Base-by-base conservation (phyloP, 2,888 invertebrate genomes). In the Zeuzera pyrina region DNA sequence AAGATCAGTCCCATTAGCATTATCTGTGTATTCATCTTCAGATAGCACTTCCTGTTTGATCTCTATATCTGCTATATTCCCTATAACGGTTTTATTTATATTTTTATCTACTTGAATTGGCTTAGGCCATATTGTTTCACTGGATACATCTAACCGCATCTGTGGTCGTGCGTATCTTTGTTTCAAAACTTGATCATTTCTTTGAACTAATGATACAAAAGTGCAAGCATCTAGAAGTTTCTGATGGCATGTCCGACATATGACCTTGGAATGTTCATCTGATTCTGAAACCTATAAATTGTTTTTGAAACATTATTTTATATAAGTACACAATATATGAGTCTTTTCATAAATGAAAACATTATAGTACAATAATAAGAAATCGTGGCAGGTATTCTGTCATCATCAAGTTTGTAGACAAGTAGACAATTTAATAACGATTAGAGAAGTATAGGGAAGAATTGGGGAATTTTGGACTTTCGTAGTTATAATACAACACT, bases 1-100 rank as follows among this genome's bases (percentile, higher is more conserved):
- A 6, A 45, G 27, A 37, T 46, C 42, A 3, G 14, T 8, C 3
- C 41, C 47, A 8, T 3, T 15, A 28, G 6, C 15, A 8, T 3
- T 0, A 28, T 28, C 28, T 15, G 8, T 15, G 15, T 55, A 47
- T 31, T 79, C 79, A 10, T 69, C 66, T 30, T 77, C 79, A 0
- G 74, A 67, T 13, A 72, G 2, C 1, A 69, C 48, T 44, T 83
- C 81, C 40, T 78, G 58, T 43, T 83, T 83, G 1, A 81, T 60
- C 30, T 74, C 71, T 1, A 71, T 38, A 15, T 66, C 42, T 32
- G 52, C 47, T 1, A 45, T 21, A 36, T 47, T 52, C 8, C 52
- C 52, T 29, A 46, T 55, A 4, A 56, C 36, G 2, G 43, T 42
- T 13, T 48, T 52, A 3, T 52, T 50, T 1, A 70, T 33, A 31